Conservation (phyloP, 2,888 invertebrate genomes). For the Plagodis dolabraria region DNA sequence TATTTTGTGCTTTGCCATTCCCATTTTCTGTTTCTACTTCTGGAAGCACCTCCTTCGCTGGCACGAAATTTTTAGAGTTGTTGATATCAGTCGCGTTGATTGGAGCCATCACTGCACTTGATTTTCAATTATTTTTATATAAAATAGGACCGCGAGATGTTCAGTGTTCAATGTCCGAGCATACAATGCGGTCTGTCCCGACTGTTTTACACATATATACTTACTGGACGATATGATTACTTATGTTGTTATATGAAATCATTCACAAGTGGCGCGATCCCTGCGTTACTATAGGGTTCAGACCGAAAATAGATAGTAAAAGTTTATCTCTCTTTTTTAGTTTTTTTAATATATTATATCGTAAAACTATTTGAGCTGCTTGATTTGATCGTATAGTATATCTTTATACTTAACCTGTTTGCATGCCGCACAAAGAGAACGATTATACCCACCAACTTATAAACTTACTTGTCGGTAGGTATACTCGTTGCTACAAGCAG, state of each 20-base stretch:
- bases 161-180: conserved; percentile 62
- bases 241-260: conserved; percentile 27
- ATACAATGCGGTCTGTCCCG: conserved; percentile 62
- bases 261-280: conserved; percentile 35
- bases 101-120: conserved; percentile 74
- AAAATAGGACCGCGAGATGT: conserved; percentile 48
- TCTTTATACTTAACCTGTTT: conserved; percentile 19
- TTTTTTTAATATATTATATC: neutral
- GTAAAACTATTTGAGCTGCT: conserved; percentile 10
- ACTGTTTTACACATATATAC: conserved; percentile 62
- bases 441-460: neutral
- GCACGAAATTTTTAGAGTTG: conserved; percentile 56
- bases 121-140: conserved; percentile 40
- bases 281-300: conserved; percentile 19
- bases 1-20: conserved; percentile 56
- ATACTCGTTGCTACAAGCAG: neutral
- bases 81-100: conserved; percentile 68
- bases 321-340: neutral
- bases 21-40: conserved; percentile 71
- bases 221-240: conserved; percentile 43
- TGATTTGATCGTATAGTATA: conserved; percentile 17
- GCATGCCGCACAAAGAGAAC: conserved; percentile 12
- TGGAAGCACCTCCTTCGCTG: conserved; percentile 67
- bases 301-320: conserved; percentile 11
- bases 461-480: too few relatives aligned